A percentile compares a stretch with the other conserved stretches of the same genome.
These are phyloP conservation scores for Artemia franciscana DNA, from an alignment of 1,140 invertebrate genomes.

Conservation along the genomic window DNA sequence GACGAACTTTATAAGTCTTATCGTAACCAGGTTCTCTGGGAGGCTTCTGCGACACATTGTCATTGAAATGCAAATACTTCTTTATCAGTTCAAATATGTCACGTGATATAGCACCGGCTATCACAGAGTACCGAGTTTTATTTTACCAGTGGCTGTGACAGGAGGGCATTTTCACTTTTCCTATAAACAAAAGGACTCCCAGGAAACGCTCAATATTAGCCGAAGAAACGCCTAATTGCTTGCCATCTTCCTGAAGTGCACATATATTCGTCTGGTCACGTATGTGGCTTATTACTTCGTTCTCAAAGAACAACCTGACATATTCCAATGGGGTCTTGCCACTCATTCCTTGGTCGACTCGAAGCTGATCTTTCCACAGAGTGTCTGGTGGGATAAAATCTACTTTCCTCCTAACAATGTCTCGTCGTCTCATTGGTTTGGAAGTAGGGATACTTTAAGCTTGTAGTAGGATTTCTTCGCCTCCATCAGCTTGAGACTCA, in stretches of 20 bases:
- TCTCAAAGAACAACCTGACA: not conserved
- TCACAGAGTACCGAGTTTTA: not conserved
- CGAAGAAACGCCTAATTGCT: not conserved
- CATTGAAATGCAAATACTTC: not conserved
- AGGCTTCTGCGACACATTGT: not conserved
- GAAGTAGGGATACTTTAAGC: not conserved
- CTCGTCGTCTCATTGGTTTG: not conserved
- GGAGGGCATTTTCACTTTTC: not conserved
- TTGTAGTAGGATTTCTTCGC: not conserved
- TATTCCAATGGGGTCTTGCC: not conserved
- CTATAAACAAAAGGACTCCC: not conserved
- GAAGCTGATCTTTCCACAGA: not conserved
- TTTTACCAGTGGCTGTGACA: not conserved
- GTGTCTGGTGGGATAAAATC: not conserved
- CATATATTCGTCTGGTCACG: not conserved
- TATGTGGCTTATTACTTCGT: not conserved
- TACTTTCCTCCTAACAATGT: not conserved
- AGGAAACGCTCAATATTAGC: not conserved
- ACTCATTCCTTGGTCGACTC: not conserved
- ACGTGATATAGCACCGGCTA: not conserved
- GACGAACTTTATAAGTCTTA: not conserved
- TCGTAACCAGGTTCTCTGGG: not conserved
- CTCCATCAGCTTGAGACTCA: not conserved
- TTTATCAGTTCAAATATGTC: conserved; percentile 2
- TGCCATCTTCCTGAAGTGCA: not conserved